These are phyloP conservation scores for Phylloscopus collybita DNA, from an alignment of 2,797 vertebrate genomes.

Conservation along the genomic window DNA sequence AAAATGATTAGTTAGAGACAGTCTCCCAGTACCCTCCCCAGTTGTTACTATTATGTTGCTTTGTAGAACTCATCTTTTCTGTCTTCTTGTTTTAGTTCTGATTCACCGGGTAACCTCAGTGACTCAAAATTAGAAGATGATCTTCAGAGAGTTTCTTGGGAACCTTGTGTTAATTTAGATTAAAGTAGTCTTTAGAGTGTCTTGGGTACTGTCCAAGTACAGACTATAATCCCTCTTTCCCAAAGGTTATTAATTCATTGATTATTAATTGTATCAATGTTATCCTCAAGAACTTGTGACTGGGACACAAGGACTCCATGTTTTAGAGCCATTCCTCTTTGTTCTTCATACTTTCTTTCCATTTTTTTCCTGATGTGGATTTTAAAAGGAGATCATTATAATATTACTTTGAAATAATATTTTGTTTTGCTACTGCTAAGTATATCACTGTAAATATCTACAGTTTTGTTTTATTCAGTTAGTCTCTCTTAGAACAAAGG, in stretches of 20 bases:
- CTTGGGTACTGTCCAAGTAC: constrained; percentile 1
- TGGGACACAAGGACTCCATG: neutral
- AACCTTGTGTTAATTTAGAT: constrained; percentile 17
- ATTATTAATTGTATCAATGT: constrained; percentile 39
- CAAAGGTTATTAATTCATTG: constrained; percentile 45
- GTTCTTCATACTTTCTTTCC: neutral
- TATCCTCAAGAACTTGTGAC: neutral
- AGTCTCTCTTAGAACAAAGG: neutral
- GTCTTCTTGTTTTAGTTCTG: neutral
- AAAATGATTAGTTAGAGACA: neutral
- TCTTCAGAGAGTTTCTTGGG: constrained; percentile 3
- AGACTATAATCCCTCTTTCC: constrained; percentile 21
- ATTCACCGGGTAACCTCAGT: neutral
- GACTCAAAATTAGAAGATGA: neutral
- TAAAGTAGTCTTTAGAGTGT: constrained; percentile 7
- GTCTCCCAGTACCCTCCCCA: neutral
- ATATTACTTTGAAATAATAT: constrained; percentile 27
- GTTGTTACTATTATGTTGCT: neutral
- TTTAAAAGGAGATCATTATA: constrained; percentile 28
- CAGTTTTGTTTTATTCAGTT: neutral
- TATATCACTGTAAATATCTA: constrained; percentile 19
- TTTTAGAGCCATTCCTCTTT: neutral
- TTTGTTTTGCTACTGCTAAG: neutral
- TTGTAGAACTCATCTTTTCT: neutral
- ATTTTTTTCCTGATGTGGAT: neutral